Percentiles rank a stretch among this genome's conserved stretches.
Evolutionary conservation across 2,113 vertebrate genomes (phyloP).

Genomic region (Triplophysa siluroides): DNA sequence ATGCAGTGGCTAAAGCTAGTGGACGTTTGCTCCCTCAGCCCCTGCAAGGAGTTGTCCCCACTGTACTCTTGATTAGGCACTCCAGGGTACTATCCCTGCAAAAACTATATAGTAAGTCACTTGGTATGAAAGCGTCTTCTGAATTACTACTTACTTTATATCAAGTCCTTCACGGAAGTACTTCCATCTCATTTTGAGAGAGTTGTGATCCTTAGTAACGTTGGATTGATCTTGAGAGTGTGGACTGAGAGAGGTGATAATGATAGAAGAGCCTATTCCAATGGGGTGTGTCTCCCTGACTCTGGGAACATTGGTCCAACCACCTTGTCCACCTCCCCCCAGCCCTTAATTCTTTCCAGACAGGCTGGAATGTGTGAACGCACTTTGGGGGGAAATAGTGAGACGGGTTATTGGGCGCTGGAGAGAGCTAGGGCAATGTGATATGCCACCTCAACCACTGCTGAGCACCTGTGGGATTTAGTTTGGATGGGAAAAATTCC

Average conservation of each 20-base stretch:
- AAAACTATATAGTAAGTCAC: too few species aligned
- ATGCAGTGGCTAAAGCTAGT: too few species aligned
- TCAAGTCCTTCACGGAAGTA: not conserved
- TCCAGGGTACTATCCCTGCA: too few species aligned
- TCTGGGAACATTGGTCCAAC: constrained; percentile 48
- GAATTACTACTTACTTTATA: constrained; percentile 8
- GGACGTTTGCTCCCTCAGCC: too few species aligned
- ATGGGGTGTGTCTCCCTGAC: constrained; percentile 52
- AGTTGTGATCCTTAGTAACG: not conserved
- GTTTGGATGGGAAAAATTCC: constrained; percentile 33
- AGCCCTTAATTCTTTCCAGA: constrained; percentile 58
- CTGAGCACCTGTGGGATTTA: constrained; percentile 40
- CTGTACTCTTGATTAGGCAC: too few species aligned
- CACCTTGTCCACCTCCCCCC: constrained; percentile 47
- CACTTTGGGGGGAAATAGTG: constrained; percentile 40
- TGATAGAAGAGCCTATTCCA: constrained; percentile 16
- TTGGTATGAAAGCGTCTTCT: not conserved
- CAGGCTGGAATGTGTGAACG: constrained; percentile 50
- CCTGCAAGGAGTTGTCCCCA: too few species aligned
- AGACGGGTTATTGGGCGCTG: constrained; percentile 40
- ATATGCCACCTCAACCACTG: constrained; percentile 46
- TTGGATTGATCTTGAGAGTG: not conserved
- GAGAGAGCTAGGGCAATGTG: constrained; percentile 43
- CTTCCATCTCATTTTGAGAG: not conserved
- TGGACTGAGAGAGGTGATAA: constrained; percentile 29